Percentiles rank a stretch among this genome's conserved stretches.
These are phyloP conservation scores for Miichthys miiuy DNA, from an alignment of 2,797 vertebrate species.

Conservation along the genomic window DNA sequence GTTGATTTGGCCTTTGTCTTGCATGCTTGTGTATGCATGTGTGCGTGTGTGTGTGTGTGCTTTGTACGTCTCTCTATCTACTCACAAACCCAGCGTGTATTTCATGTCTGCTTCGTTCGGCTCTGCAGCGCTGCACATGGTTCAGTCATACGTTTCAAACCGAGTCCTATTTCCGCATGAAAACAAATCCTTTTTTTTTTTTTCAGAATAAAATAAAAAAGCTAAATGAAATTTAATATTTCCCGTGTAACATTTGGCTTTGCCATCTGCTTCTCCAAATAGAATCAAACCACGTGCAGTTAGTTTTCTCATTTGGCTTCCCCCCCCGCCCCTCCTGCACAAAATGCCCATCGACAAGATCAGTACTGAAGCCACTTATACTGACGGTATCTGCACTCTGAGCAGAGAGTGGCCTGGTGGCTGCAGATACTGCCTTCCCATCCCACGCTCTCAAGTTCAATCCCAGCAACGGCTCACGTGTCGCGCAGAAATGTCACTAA, in stretches of 20 bases:
- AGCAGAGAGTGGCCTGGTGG: conserved; percentile 14
- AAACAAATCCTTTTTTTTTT: not conserved
- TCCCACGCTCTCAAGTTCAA: not conserved
- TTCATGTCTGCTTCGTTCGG: not conserved
- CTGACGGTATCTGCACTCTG: conserved; percentile 1
- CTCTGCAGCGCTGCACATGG: not conserved
- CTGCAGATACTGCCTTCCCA: not conserved
- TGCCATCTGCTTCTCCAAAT: conserved; percentile 44
- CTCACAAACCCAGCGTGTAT: conserved; percentile 7
- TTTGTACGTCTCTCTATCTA: not conserved
- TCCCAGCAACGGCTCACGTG: not conserved
- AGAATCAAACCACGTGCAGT: conserved; percentile 36
- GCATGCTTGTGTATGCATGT: not conserved
- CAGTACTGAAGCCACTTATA: conserved; percentile 7
- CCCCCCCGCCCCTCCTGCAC: not conserved
- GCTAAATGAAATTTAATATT: not conserved
- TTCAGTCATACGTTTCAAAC: not conserved
- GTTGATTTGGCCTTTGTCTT: not conserved
- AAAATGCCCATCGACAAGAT: conserved; percentile 34
- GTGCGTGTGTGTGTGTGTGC: conserved; percentile 5
- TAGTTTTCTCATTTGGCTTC: conserved; percentile 32
- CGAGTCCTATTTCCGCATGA: not conserved
- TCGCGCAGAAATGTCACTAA: not conserved
- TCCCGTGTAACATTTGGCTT: conserved; percentile 31
- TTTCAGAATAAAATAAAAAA: conserved; percentile 1